Evolutionary conservation across 2,113 vertebrate species (phyloP).

Genomic region (Coptodon rendalli): DNA sequence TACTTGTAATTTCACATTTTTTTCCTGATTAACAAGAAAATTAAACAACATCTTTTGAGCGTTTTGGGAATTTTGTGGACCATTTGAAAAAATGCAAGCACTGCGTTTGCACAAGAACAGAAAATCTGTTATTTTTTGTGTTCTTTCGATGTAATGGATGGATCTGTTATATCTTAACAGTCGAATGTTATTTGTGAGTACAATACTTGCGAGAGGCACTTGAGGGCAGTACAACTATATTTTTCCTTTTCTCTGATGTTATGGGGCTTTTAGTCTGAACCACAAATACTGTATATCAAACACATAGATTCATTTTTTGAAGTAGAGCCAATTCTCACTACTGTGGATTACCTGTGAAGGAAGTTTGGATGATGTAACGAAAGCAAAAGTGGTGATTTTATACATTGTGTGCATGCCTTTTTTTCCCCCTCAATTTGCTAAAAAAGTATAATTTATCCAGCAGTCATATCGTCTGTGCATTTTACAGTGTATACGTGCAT

Average conservation of each 20-base stretch:
- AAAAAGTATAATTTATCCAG: not conserved
- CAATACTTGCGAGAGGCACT: conserved; percentile 22
- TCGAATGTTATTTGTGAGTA: not conserved
- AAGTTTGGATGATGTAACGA: not conserved
- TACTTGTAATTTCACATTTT: not conserved
- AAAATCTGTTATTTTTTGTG: not conserved
- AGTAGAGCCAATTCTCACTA: not conserved
- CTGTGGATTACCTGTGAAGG: not conserved
- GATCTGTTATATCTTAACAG: not conserved
- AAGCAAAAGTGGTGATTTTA: not conserved
- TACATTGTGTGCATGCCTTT: not conserved
- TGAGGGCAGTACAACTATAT: conserved; percentile 43
- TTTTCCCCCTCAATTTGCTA: not conserved
- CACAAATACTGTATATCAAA: not conserved
- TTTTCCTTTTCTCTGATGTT: not conserved
- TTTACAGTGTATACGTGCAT: not conserved
- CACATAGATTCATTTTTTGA: not conserved
- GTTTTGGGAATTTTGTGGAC: not conserved
- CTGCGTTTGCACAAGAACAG: not conserved
- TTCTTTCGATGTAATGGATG: not conserved
- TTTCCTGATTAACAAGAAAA: not conserved
- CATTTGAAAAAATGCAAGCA: not conserved
- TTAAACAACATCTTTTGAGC: not conserved
- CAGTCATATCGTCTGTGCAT: not conserved
- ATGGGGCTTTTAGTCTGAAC: not conserved